These are phyloP conservation scores for Syngnathus acus DNA, from an alignment of 2,797 vertebrate genomes.

Conservation along the genomic window DNA sequence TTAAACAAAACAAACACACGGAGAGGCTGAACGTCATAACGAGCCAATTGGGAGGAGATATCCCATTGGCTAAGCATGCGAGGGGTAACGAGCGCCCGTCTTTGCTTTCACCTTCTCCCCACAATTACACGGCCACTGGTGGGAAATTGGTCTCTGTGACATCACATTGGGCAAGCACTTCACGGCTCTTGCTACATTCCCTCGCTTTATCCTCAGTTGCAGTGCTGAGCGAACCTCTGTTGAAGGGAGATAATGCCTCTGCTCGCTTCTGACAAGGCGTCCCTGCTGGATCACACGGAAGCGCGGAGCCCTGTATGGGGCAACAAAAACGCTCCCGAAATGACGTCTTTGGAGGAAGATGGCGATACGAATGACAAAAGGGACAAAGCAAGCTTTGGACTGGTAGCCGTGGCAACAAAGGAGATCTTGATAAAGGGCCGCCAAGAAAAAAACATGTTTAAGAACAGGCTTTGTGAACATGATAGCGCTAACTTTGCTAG, in stretches of 20 bases:
- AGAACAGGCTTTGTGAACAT: slow-evolving; percentile 14
- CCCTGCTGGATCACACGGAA: slow-evolving; percentile 10
- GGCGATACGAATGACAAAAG: slow-evolving; percentile 1
- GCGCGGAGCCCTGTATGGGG: neutral
- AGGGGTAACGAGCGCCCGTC: slow-evolving; percentile 34
- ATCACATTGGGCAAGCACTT: slow-evolving; percentile 5
- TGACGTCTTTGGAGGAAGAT: slow-evolving; percentile 25
- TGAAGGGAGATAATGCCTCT: slow-evolving; percentile 35
- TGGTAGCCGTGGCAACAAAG: slow-evolving; percentile 7
- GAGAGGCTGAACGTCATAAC: neutral
- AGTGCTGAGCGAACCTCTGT: slow-evolving; percentile 9
- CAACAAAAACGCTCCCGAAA: slow-evolving; percentile 15
- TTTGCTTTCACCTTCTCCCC: slow-evolving; percentile 55
- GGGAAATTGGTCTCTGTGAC: slow-evolving; percentile 34
- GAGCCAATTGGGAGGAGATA: slow-evolving; percentile 21
- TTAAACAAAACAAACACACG: neutral
- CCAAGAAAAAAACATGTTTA: slow-evolving; percentile 54
- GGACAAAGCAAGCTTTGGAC: neutral
- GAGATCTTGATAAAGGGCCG: slow-evolving; percentile 15
- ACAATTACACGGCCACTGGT: slow-evolving; percentile 44
- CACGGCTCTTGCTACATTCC: neutral
- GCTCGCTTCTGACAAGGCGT: slow-evolving; percentile 27
- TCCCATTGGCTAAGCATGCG: slow-evolving; percentile 28
- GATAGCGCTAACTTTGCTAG: neutral
- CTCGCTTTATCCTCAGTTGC: slow-evolving; percentile 1